Evolutionary conservation across 2,888 invertebrate species (phyloP), one percentile per base, ranked within the genome.

Genomic region (Anorthoa munda): DNA sequence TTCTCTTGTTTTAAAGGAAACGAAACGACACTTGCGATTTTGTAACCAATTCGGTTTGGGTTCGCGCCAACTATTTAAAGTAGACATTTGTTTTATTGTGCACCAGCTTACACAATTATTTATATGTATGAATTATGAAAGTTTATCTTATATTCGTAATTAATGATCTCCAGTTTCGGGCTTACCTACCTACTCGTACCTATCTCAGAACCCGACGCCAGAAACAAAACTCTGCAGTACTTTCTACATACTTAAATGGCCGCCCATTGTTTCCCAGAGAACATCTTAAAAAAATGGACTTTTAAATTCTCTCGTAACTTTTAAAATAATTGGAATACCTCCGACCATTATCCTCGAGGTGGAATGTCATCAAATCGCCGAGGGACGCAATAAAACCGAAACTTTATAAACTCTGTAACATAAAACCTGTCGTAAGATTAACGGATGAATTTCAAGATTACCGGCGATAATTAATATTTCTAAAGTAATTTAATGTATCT

Each of bases 1-100:
- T 95, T 90, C 93, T 95, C 95, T 95, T 95, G 93, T 95, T 95
- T 93, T 93, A 94, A 90, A 95, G 95, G 95, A 95, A 95, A 90
- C 92, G 92, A 89, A 91, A 92, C 89, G 91, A 93, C 92, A 94
- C 89, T 91, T 87, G 90, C 90, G 92, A 94, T 95, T 95, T 94
- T 95, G 95, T 93, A 93, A 93, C 94, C 92, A 92, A 93, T 92
- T 91, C 88, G 91, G 93, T 91, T 95, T 96, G 95, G 95, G 92
- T 76, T 74, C 65, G 83, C 86, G 95, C 95, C 95, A 95, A 95
- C 88, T 94, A 93, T 94, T 92, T 90, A 90, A 92, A 90, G 90
- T 88, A 90, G 73, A 81, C 81, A 86, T 87, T 86, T 84, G 87
- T 89, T 89, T 90, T 89, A 83, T 90, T 88, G 76, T 84, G 72